Evolutionary conservation across 2,113 vertebrate species (phyloP), one percentile per base, ranked within the genome.

Genomic region (Lethenteron reissneri): DNA sequence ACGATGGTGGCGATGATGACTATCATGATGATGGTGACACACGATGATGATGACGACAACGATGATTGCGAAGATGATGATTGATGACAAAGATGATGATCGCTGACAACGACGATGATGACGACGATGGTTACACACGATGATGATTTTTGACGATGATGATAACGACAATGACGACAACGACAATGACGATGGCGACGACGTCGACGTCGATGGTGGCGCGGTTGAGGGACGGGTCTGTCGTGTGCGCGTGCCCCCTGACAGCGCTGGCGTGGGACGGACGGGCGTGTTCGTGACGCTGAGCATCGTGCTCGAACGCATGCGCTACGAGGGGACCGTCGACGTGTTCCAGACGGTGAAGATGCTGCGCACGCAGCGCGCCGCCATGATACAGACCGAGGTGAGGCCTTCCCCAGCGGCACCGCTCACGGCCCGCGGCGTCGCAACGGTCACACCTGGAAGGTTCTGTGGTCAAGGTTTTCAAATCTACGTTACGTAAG

Each of bases 321-420:
- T 99, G 94, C 89, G 92, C 71, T 96, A 96, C 1, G 92, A 99
- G 75, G 94, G 94, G 0, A 90, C 96, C 76, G 94, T 99, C 77
- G 94, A 99, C 80, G 89, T 97, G 78, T 99, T 97, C 84, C 94
- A 99, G 84, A 99, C 94, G 0, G 92, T 99, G 76, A 97, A 97
- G 84, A 92, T 95, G 94, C 85, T 99, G 74, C 85, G 92, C 74
- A 99, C 92, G 58, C 92, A 99, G 82, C 81, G 92, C 78, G 92
- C 94, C 6, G 94, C 92, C 57, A 97, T 95, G 92, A 91, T 97
- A 79, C 92, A 97, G 75, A 99, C 91, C 9, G 94, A 99, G 90
- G 94, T 97, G 56, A 81, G 81, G 73, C 2, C 25, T n/a, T 13
- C n/a, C n/a, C n/a, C 15, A 62, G n/a, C 57, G 4, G 7, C 4